Evolutionary conservation across 2,113 vertebrate species (phyloP).

Genomic region (Malurus cyaneus): DNA sequence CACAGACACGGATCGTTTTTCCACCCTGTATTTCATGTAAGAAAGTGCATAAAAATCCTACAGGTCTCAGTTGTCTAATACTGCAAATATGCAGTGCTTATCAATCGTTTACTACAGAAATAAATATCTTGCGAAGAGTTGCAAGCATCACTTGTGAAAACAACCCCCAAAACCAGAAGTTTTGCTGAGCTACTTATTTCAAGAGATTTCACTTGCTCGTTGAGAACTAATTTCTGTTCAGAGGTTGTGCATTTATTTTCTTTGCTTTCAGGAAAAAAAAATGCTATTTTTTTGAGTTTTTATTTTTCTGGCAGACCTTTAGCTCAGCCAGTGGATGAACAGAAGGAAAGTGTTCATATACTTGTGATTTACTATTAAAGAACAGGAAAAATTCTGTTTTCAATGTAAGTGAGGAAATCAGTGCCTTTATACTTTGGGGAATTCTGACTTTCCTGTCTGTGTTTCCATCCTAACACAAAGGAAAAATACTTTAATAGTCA

Average conservation of each 20-base stretch:
- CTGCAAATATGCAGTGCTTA: background rate
- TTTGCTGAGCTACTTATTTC: background rate
- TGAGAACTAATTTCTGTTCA: background rate
- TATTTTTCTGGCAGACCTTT: background rate
- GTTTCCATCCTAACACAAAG: conserved; percentile 7
- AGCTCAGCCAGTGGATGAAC: background rate
- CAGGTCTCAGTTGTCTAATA: background rate
- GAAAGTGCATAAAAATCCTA: background rate
- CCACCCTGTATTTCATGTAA: background rate
- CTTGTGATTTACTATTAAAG: background rate
- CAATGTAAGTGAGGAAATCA: conserved; percentile 31
- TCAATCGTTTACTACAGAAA: background rate
- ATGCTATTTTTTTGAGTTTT: background rate
- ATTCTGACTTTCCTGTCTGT: conserved; percentile 55
- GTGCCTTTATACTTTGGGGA: background rate
- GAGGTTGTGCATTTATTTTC: background rate
- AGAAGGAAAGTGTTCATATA: background rate
- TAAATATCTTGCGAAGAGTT: background rate
- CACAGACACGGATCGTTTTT: background rate
- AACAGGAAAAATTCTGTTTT: conserved; percentile 19
- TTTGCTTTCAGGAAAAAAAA: conserved; percentile 10
- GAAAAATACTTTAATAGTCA: conserved; percentile 17
- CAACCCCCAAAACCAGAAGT: background rate
- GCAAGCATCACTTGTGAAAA: background rate
- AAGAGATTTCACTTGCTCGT: background rate